These are phyloP conservation scores for Sebastolobus altivelis DNA, from an alignment of 2,797 vertebrate genomes.

Conservation along the genomic window DNA sequence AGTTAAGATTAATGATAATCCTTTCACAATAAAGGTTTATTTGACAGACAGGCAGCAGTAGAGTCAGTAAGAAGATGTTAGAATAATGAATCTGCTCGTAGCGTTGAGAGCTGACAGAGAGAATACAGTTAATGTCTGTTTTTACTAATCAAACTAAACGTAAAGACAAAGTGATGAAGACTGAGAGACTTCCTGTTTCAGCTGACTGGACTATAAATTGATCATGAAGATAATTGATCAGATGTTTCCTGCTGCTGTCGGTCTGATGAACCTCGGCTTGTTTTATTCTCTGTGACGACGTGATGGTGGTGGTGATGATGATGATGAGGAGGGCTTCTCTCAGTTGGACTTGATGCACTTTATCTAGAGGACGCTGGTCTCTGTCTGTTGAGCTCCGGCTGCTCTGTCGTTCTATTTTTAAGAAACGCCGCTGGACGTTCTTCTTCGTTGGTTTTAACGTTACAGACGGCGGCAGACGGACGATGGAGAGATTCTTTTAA, in stretches of 20 bases:
- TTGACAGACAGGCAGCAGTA: too few species aligned
- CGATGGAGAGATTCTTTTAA: neutral
- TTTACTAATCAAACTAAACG: neutral
- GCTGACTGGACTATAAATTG: too few species aligned
- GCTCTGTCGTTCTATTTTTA: neutral
- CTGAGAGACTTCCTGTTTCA: too few species aligned
- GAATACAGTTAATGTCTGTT: neutral
- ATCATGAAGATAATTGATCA: too few species aligned
- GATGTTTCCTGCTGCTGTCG: neutral
- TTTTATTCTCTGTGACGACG: neutral
- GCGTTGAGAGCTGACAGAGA: too few species aligned
- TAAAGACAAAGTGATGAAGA: too few species aligned
- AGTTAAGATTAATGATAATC: neutral
- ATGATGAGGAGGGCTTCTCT: neutral
- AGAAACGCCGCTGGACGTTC: neutral
- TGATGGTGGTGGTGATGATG: neutral
- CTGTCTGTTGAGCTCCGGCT: neutral
- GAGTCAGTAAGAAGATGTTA: neutral
- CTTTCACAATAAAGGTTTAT: neutral
- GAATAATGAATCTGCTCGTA: too few species aligned
- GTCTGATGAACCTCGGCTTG: neutral
- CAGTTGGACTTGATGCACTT: slow-evolving; percentile 1
- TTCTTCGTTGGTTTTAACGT: neutral
- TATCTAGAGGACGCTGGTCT: neutral
- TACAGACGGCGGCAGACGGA: neutral